Evolutionary conservation across 2,113 vertebrate species (phyloP), one percentile per base, ranked within the genome.

Genomic region (Merops nubicus): DNA sequence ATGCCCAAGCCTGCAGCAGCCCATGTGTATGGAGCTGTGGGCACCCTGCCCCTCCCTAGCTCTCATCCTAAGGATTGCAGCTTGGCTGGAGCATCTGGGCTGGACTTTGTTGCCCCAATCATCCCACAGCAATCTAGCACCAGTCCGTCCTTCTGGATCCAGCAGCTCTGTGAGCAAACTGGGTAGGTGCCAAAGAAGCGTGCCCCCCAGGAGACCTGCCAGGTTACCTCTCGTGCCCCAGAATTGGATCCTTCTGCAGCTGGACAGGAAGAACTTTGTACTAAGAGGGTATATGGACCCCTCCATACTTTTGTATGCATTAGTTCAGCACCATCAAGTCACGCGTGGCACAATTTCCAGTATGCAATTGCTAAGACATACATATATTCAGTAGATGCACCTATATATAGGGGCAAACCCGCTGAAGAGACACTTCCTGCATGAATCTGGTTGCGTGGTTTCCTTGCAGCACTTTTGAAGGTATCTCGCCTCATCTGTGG

Each of bases 351-450:
- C 63, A 6, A 63, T 64, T 90, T 69, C 67, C 53, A 45, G 79
- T 80, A 90, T 54, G 36, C 53, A 62, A 22, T 91, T 59, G 91
- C 92, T 95, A 90, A 90, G 88, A 73, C 85, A 42, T 91, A 86
- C 90, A 54, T 95, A 84, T 96, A 86, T 92, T 96, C 94, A 43
- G 76, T 96, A 96, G 93, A 81, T 64, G 91, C 94, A 77, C 94
- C 91, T 85, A 8, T 70, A 40, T 38, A 63, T 84, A 91, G 89
- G 96, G 92, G 89, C 91, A 83, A 89, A 84, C 91, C 53, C 50
- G n/a, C 85, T 85, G 93, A 93, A 95, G 87, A 97, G 91, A 92
- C 92, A 53, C 68, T 88, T 13, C 31, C 48, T 92, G 53, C 2
- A 0, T 83, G 78, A 73, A 73, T 38, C 26, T 84, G 56, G 26